phyloP scores from a whole-genome alignment of 2,797 vertebrate species.

The Epinephelus malabaricus region DNA sequence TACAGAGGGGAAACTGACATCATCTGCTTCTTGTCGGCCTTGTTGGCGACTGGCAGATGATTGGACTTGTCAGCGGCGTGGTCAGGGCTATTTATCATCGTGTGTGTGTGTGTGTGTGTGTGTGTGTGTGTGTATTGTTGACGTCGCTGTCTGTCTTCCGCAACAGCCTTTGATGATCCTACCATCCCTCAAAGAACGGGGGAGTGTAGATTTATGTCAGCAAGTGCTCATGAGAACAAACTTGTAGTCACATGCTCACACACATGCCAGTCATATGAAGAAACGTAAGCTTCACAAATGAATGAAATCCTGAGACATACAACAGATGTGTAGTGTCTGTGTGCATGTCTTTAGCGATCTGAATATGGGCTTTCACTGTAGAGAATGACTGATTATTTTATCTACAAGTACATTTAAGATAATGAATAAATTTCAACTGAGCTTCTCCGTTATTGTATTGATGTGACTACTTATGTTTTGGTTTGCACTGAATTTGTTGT shows the following conservation, averaged over 20 bases:
- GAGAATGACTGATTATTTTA: no score
- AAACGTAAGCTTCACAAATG: slow-evolving; percentile 1
- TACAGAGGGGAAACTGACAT: slow-evolving; percentile 79
- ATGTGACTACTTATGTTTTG: not conserved
- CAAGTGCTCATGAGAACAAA: not conserved
- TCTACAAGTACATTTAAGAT: not conserved
- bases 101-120: slow-evolving; percentile 2
- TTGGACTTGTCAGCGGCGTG: slow-evolving; percentile 61
- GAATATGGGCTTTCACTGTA: not conserved
- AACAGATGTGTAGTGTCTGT: not conserved
- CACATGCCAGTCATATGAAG: not conserved
- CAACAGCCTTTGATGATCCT: slow-evolving; percentile 22
- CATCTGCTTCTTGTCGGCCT: slow-evolving; percentile 74
- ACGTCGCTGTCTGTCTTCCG: slow-evolving; percentile 29
- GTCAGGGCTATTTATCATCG: slow-evolving; percentile 52
- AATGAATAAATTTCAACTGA: not conserved
- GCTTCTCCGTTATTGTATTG: not conserved
- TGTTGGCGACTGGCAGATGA: slow-evolving; percentile 73
- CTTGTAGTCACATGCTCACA: not conserved
- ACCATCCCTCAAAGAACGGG: slow-evolving; percentile 5
- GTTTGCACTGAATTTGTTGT: not conserved
- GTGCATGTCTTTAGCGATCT: rapidly evolving
- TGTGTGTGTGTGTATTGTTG: slow-evolving; percentile 4
- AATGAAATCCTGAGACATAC: not conserved
- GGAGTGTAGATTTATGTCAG: not conserved